Conservation (phyloP, 2,113 vertebrate genomes). For the Phainopepla nitens region DNA sequence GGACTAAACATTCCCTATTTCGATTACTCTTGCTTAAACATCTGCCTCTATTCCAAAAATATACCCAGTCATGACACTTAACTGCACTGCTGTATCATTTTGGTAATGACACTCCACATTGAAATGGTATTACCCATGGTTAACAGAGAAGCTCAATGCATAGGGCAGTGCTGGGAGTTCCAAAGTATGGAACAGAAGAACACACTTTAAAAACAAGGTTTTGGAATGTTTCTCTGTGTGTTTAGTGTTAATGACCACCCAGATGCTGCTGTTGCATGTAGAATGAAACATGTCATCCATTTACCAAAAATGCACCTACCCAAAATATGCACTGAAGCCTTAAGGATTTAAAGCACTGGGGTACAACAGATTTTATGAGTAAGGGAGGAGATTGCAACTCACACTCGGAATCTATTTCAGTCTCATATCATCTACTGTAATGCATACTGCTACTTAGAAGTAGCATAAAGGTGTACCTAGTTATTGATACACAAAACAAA, state of each 20-base stretch:
- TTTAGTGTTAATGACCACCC: neutral
- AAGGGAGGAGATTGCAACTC: neutral
- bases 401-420: neutral
- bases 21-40: neutral
- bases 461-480: neutral
- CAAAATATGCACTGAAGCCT: neutral
- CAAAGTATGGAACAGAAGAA: neutral
- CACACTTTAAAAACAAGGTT: neutral
- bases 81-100: neutral
- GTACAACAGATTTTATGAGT: neutral
- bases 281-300: neutral
- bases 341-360: neutral
- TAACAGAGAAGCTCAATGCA: neutral
- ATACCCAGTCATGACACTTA: neutral
- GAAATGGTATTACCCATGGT: neutral
- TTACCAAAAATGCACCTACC: neutral
- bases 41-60: neutral
- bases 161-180: fast-evolving
- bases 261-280: neutral
- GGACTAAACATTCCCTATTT: neutral
- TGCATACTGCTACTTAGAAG: neutral
- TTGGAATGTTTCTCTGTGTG: neutral
- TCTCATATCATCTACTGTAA: neutral
- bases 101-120: neutral
- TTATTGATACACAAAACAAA: neutral